Conservation (phyloP, 2,797 vertebrate species). For the Chiloscyllium punctatum region DNA sequence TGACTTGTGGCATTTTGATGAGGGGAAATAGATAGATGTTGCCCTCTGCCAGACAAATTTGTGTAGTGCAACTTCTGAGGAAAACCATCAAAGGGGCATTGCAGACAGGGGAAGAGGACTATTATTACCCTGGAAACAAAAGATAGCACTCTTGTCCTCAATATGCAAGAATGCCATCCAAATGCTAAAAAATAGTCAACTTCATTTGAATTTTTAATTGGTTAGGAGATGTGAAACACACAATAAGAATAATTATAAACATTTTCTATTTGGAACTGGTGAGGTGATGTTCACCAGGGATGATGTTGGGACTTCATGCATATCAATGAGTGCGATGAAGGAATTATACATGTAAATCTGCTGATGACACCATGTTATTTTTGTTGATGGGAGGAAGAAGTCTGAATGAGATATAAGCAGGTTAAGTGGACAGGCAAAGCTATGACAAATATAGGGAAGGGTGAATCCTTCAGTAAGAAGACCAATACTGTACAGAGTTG, state of each 20-base stretch:
- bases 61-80: background rate
- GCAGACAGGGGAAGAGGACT: too few species aligned
- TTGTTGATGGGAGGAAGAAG: background rate
- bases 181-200: background rate
- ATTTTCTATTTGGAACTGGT: background rate
- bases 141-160: background rate
- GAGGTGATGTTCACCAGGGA: background rate
- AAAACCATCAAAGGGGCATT: background rate
- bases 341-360: background rate
- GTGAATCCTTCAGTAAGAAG: background rate
- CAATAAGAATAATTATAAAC: background rate
- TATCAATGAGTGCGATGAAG: background rate
- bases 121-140: background rate
- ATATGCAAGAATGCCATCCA: background rate
- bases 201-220: background rate
- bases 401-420: background rate
- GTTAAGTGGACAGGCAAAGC: background rate
- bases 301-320: background rate
- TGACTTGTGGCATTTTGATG: background rate
- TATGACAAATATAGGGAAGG: background rate
- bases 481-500: too few species aligned
- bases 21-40: background rate
- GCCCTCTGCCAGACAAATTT: background rate
- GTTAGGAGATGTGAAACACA: background rate
- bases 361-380: background rate